These are phyloP conservation scores for Drosophila prostipennis DNA, from an alignment of 2,888 invertebrate genomes.

Conservation along the genomic window DNA sequence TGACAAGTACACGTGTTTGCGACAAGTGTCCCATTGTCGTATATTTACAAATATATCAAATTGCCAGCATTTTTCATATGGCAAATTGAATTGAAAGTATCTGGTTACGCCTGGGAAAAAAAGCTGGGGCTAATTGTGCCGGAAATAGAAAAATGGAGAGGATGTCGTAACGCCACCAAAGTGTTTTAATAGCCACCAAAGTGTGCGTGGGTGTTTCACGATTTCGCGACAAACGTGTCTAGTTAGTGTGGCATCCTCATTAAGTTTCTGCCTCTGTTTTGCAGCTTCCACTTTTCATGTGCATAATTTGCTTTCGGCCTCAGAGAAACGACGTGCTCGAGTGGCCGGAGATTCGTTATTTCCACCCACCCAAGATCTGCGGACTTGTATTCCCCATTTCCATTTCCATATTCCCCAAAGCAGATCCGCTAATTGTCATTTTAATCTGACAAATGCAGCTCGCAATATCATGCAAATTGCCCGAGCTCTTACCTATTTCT, in stretches of 20 bases:
- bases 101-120: constrained; percentile 78
- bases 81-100: constrained; percentile 82
- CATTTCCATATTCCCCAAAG: constrained; percentile 26
- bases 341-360: constrained; percentile 49
- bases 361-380: constrained; percentile 66
- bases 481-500: constrained; percentile 24
- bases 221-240: constrained; percentile 64
- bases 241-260: constrained; percentile 80
- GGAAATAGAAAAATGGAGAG: constrained; percentile 69
- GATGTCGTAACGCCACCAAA: constrained; percentile 74
- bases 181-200: constrained; percentile 75
- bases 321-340: constrained; percentile 65
- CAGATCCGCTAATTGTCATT: constrained; percentile 75
- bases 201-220: constrained; percentile 41
- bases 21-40: constrained; percentile 71
- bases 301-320: constrained; percentile 70
- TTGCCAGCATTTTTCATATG: constrained; percentile 30
- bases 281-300: constrained; percentile 25
- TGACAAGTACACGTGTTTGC: constrained; percentile 82
- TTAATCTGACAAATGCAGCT: constrained; percentile 63
- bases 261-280: constrained; percentile 53
- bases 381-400: not conserved
- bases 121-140: constrained; percentile 70
- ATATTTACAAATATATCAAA: constrained; percentile 42
- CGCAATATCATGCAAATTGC: constrained; percentile 61